Conservation (phyloP, 2,797 vertebrate genomes). For the Dallia pectoralis region DNA sequence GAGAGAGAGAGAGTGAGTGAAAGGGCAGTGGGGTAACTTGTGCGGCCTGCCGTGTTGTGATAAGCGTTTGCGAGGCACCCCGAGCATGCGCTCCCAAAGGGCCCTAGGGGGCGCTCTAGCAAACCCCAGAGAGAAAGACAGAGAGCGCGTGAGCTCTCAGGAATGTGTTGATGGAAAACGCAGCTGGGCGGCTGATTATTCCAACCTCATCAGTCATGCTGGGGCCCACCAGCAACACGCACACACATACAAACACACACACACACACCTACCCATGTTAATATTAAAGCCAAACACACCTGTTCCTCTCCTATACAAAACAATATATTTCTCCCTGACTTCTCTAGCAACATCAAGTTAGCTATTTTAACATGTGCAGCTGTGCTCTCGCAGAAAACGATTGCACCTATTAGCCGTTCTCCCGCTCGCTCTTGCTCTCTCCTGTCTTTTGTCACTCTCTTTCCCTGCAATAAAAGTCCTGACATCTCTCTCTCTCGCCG, state of each 20-base stretch:
- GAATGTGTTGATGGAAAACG: constrained; percentile 86
- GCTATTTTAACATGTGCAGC: constrained; percentile 28
- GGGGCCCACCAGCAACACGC: constrained; percentile 76
- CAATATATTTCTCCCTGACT: constrained; percentile 2
- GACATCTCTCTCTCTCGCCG: constrained; percentile 38
- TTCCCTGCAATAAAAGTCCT: constrained; percentile 50
- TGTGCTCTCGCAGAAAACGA: constrained; percentile 8
- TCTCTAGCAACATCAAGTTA: background rate
- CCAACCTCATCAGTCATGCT: constrained; percentile 79
- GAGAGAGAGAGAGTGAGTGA: background rate
- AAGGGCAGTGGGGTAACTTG: constrained; percentile 38
- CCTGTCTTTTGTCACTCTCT: background rate
- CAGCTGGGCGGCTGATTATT: constrained; percentile 82
- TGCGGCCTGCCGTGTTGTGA: constrained; percentile 70
- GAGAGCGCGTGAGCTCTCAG: constrained; percentile 77
- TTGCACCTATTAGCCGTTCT: constrained; percentile 1
- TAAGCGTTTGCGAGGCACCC: constrained; percentile 66
- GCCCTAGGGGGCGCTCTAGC: constrained; percentile 72
- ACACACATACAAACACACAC: constrained; percentile 27
- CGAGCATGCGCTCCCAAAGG: constrained; percentile 70
- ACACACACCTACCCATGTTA: constrained; percentile 9
- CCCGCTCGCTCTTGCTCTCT: background rate
- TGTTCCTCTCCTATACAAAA: constrained; percentile 13
- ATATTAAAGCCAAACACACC: constrained; percentile 8
- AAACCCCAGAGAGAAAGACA: constrained; percentile 61